Percentiles rank a stretch among this genome's conserved stretches.
Evolutionary conservation across 1,140 invertebrate species (phyloP).

Genomic region (Nasonia giraulti): DNA sequence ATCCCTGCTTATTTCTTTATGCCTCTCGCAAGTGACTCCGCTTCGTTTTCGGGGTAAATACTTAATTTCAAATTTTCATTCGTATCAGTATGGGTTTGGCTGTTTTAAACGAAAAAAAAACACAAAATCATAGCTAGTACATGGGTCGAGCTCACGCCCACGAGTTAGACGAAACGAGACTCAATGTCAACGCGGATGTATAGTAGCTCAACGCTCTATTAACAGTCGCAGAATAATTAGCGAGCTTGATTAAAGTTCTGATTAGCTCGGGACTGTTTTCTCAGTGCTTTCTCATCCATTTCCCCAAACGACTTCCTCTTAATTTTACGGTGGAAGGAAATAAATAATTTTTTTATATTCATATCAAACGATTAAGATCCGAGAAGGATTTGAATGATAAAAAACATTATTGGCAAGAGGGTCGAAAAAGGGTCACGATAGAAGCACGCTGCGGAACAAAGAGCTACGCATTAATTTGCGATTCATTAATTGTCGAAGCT

Average conservation of each 20-base stretch:
- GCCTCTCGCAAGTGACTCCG: not conserved
- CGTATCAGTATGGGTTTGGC: not conserved
- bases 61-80: not conserved
- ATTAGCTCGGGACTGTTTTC: slow-evolving; percentile 19
- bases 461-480: not conserved
- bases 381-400: not conserved
- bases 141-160: too few relatives aligned
- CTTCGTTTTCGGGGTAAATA: not conserved
- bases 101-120: too few relatives aligned
- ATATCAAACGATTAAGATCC: not conserved
- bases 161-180: not conserved
- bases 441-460: not conserved
- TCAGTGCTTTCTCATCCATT: not conserved
- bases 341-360: not conserved
- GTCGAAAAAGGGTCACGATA: not conserved
- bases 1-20: not conserved
- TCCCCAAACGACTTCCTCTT: not conserved
- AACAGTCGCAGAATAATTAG: slow-evolving; percentile 31
- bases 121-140: too few relatives aligned
- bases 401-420: not conserved
- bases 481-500: not conserved
- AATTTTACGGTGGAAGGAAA: not conserved
- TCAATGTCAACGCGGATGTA: too few relatives aligned
- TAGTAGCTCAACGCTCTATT: not conserved
- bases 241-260: slow-evolving; percentile 16